A percentile compares a stretch with the other conserved stretches of the same genome.
These are phyloP conservation scores for Epinephelus malabaricus DNA, from an alignment of 2,797 vertebrate species.

Conservation along the genomic window DNA sequence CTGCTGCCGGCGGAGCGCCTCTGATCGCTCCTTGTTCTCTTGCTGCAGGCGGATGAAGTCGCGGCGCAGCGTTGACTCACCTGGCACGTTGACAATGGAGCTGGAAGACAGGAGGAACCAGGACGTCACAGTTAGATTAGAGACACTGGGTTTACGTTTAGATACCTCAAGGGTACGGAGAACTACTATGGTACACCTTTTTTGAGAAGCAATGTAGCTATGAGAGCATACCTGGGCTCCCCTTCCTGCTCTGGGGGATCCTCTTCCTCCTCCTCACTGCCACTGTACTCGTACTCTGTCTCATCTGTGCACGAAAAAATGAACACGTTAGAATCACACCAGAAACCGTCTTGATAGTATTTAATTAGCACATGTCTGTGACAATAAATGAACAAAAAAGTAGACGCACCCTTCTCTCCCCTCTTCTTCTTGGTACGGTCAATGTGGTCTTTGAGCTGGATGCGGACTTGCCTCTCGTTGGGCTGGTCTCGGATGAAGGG, in stretches of 20 bases:
- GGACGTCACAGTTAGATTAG: background rate
- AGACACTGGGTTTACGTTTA: background rate
- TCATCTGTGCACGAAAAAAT: conserved; percentile 84
- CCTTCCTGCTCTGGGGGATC: conserved; percentile 91
- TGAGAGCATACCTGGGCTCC: conserved; percentile 88
- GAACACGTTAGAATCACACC: background rate
- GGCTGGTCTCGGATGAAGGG: conserved; percentile 99
- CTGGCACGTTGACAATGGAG: conserved; percentile 93
- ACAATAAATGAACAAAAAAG: background rate
- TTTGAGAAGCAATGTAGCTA: background rate
- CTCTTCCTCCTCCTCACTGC: conserved; percentile 93
- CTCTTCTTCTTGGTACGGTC: conserved; percentile 99
- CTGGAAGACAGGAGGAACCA: conserved; percentile 70
- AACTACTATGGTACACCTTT: too few species aligned
- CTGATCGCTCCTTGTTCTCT: conserved; percentile 93
- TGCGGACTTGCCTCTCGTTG: conserved; percentile 98
- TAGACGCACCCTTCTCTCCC: conserved; percentile 93
- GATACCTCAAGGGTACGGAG: too few species aligned
- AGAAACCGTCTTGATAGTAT: background rate
- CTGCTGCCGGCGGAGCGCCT: conserved; percentile 90
- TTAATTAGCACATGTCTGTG: background rate
- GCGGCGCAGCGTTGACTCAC: conserved; percentile 92
- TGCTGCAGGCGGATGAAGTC: conserved; percentile 95
- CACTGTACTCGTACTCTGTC: conserved; percentile 94
- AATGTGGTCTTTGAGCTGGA: conserved; percentile 99